Evolutionary conservation across 2,797 vertebrate species (phyloP).

Genomic region (Scomberomorus guttatus): DNA sequence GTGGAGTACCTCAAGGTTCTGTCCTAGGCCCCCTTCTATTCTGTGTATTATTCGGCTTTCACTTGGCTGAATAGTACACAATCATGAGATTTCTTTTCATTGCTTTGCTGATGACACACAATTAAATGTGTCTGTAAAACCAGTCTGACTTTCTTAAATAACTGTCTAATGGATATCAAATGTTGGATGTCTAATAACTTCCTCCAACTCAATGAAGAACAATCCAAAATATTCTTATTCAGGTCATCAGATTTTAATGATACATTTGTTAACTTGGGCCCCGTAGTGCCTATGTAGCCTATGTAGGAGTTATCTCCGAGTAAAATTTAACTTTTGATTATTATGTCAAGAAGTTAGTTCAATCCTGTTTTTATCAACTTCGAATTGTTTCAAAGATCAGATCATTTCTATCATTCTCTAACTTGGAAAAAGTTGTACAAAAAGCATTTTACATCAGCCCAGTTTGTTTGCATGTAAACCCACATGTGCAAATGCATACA

Average conservation of each 20-base stretch:
- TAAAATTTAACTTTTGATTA: neutral
- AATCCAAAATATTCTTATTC: neutral
- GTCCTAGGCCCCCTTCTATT: neutral
- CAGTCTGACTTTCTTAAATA: neutral
- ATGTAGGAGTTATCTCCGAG: neutral
- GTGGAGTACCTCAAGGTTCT: conserved; percentile 20
- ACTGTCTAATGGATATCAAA: neutral
- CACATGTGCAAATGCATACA: neutral
- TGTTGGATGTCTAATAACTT: neutral
- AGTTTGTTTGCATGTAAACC: conserved; percentile 3
- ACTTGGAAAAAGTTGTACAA: no score
- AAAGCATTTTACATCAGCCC: neutral
- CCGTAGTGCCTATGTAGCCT: neutral
- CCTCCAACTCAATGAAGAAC: neutral
- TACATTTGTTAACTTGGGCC: neutral
- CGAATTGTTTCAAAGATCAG: no score
- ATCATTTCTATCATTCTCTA: no score
- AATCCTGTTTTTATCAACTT: neutral
- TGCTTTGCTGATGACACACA: neutral
- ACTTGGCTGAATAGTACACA: no score
- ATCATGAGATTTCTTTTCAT: neutral
- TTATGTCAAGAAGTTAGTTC: neutral
- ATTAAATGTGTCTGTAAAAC: neutral
- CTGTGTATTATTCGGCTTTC: neutral
- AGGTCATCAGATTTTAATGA: neutral